A percentile compares a stretch with the other conserved stretches of the same genome.
These are phyloP conservation scores for Galeruca laticollis DNA, from an alignment of 2,888 invertebrate genomes.

Conservation along the genomic window DNA sequence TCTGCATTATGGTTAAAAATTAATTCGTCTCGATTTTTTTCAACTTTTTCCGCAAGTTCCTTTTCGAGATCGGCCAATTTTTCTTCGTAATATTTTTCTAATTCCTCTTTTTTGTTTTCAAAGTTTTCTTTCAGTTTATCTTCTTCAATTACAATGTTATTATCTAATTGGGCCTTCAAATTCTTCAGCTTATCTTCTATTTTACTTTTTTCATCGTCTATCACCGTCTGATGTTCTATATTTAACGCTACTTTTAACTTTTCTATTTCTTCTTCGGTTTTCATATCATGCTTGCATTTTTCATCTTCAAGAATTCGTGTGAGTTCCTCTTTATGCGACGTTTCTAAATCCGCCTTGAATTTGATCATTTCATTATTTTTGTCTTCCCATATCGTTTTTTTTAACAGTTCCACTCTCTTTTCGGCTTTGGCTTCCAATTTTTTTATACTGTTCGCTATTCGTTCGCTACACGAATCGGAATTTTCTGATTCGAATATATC, in stretches of 20 bases:
- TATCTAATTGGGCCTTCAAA: constrained; percentile 64
- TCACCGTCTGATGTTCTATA: constrained; percentile 62
- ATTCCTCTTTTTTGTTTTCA: constrained; percentile 60
- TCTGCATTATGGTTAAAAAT: constrained; percentile 70
- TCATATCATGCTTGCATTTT: constrained; percentile 59
- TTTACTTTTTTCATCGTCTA: constrained; percentile 60
- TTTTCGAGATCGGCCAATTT: constrained; percentile 70
- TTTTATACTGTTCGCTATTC: constrained; percentile 47
- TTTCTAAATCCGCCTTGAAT: constrained; percentile 62
- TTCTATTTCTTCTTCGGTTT: constrained; percentile 64
- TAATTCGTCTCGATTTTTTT: constrained; percentile 67
- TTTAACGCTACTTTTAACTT: constrained; percentile 70
- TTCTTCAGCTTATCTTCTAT: constrained; percentile 68
- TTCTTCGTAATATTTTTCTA: constrained; percentile 69
- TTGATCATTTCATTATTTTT: constrained; percentile 64
- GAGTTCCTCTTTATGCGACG: constrained; percentile 67
- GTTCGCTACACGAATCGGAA: constrained; percentile 49
- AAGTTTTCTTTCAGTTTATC: constrained; percentile 58
- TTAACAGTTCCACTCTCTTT: constrained; percentile 70
- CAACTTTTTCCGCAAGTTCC: constrained; percentile 67
- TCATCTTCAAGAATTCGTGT: constrained; percentile 68
- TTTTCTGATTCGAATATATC: constrained; percentile 51
- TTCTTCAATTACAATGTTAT: constrained; percentile 60
- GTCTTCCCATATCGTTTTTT: constrained; percentile 70
- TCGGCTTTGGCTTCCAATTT: constrained; percentile 62